A percentile compares a stretch with the other conserved stretches of the same genome.
Evolutionary conservation across 1,140 invertebrate genomes (phyloP).

Genomic region (Zophobas morio): DNA sequence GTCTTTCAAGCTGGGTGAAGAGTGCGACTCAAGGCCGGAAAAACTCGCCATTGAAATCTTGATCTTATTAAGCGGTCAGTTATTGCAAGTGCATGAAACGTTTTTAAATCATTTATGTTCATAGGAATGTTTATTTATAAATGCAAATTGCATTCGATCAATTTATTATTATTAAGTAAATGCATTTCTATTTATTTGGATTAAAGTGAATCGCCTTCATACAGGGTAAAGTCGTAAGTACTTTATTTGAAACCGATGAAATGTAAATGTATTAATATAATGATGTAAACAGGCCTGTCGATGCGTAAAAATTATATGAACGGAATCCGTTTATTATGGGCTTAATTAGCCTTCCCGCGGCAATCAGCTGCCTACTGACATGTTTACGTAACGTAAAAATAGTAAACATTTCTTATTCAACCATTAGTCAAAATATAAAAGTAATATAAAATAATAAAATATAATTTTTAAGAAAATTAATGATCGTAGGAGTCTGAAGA

Average conservation of each 20-base stretch:
- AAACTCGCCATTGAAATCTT: not conserved
- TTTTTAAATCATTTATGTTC: constrained; percentile 26
- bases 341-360: constrained; percentile 25
- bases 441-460: not conserved
- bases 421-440: not conserved
- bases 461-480: constrained; percentile 3
- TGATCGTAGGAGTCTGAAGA: not conserved
- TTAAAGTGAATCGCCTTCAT: constrained; percentile 44
- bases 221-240: constrained; percentile 40
- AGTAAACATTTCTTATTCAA: not conserved
- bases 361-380: not conserved
- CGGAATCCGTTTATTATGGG: constrained; percentile 13
- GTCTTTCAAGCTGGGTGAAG: too few species aligned
- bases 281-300: constrained; percentile 41
- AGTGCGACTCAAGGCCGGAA: too few species aligned
- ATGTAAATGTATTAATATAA: constrained; percentile 46
- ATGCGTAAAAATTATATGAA: constrained; percentile 18
- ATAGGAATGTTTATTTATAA: constrained; percentile 49
- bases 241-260: constrained; percentile 38
- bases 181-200: constrained; percentile 49
- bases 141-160: constrained; percentile 50
- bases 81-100: constrained; percentile 25
- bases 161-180: constrained; percentile 47
- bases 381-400: not conserved
- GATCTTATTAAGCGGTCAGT: not conserved